Conservation (phyloP, 2,888 invertebrate species). For the Caenorhabditis becei region DNA sequence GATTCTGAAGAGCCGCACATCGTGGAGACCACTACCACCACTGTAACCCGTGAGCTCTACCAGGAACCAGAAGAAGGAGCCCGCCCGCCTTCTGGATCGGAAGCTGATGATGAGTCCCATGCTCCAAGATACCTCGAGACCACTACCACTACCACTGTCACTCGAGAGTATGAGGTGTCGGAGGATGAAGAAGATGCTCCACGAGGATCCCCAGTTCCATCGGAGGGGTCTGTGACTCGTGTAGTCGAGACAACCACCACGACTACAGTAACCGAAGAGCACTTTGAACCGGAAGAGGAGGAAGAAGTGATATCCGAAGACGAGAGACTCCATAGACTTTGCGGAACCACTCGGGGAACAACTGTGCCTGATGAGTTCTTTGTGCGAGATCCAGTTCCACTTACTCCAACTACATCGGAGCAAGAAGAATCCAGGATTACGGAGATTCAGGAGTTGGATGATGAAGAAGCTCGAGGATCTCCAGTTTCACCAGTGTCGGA, state of each 20-base stretch:
- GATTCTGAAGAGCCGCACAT: constrained; percentile 23
- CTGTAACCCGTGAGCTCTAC: constrained; percentile 31
- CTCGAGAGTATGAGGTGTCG: constrained; percentile 46
- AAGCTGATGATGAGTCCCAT: constrained; percentile 46
- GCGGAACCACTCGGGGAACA: too few relatives aligned
- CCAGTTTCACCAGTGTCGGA: constrained; percentile 47
- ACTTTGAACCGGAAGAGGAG: constrained; percentile 33
- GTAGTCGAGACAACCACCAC: constrained; percentile 55
- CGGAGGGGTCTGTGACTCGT: constrained; percentile 21
- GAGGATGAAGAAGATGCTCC: constrained; percentile 31
- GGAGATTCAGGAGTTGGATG: constrained; percentile 10
- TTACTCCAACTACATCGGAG: too few relatives aligned
- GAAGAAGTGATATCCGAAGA: too few relatives aligned
- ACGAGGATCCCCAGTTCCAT: constrained; percentile 26
- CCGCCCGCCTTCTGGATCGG: constrained; percentile 48
- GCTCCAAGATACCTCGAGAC: constrained; percentile 46
- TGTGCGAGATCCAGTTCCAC: too few relatives aligned
- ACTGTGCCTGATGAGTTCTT: too few relatives aligned
- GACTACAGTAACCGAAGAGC: constrained; percentile 51
- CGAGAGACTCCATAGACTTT: too few relatives aligned
- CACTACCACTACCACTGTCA: constrained; percentile 47
- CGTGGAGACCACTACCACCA: constrained; percentile 24
- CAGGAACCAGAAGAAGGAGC: constrained; percentile 41
- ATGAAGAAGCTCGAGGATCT: constrained; percentile 28
- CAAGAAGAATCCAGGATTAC: constrained; percentile 10